Base-by-base conservation (phyloP, 2,113 vertebrate species). In the Ptilorrhoa leucosticta region DNA sequence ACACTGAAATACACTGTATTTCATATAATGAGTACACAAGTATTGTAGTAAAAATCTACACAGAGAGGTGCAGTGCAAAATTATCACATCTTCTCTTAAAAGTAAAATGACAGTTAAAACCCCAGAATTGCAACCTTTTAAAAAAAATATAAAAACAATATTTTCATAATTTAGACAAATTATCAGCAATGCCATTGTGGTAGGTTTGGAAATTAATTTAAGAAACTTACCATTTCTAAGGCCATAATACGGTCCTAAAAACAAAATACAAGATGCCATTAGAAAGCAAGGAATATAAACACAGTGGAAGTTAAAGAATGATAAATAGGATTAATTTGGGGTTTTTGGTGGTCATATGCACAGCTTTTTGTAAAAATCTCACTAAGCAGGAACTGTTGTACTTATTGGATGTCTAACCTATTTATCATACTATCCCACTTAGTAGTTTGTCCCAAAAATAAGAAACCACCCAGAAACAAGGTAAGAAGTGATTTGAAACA, bases 221-320 rank as follows among this genome's bases (percentile, higher is more conserved):
- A 94, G 73, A 88, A 89, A 98, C 98, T 98, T 98, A 98, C 98
- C 96, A 64, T 95, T 97, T 98, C 98, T 93, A 98, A 96, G 30
- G 96, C 92, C 94, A 96, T 93, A 89, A 98, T 95, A 83, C 97
- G 97, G 42, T 97, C 98, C 98, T 98, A 97, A 94, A 98, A 98
- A 97, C 61, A 96, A 98, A 98, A 86, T 66, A 97, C 7, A 97
- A 95, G 37, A 84, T 19, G 51, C 13, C 73, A 91, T 98, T 95
- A 97, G 79, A 96, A 97, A 96, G 51, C 14, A 48, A 89, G 86
- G n/a, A 89, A 84, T 64, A 56, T 15, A 73, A 96, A 85, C 7
- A 21, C 13, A 85, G 21, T 4, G 0, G 26, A 66, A 80, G 27
- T 58, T 56, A 66, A 96, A 83, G 28, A 90, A 56, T 4, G 2